Base-by-base conservation (phyloP, 2,797 vertebrate genomes). In the Poecilia gillii region DNA sequence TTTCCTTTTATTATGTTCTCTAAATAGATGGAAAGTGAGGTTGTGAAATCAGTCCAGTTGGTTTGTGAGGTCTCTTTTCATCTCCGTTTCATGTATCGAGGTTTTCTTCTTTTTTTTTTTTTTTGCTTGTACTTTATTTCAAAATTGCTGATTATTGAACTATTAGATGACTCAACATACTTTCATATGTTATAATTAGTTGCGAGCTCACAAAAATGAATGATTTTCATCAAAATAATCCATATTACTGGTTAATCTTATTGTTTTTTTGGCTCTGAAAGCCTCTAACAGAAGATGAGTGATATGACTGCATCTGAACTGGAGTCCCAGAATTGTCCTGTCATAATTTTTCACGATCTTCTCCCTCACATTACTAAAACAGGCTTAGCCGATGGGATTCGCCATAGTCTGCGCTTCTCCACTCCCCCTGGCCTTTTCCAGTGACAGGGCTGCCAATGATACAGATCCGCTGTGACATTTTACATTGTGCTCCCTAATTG, bases 381-480 rank as follows among this genome's bases (percentile, higher is more conserved):
- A 76, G 82, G 85, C 88, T 79, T 39, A 85, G 89, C 90, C 90
- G 84, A 90, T 90, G 90, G 90, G 88, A 92, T 89, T 92, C 20
- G 64, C 83, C 7, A 59, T 78, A 78, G 80, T 78, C 57, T 43
- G 77, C 4, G 81, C 87, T 85, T 78, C 87, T 80, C 84, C 75
- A 12, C 87, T 91, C 76, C 81, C 91, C 83, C 80, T 94, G 91
- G 92, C 91, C 90, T 93, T 94, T 94, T 82, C 83, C 85, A 84
- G 87, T 94, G 93, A 92, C 92, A 93, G 90, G 84, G 88, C 89
- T 92, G 91, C 88, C 87, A 85, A 91, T 94, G 92, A 94, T 93
- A 92, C 92, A 94, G 93, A 95, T 95, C 91, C 90, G 39, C 91
- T 87, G 88, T 95, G 93, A 95, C 94, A 94, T 95, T 95, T 94